Conservation (phyloP, 2,888 invertebrate species). For the Arge pagana region DNA sequence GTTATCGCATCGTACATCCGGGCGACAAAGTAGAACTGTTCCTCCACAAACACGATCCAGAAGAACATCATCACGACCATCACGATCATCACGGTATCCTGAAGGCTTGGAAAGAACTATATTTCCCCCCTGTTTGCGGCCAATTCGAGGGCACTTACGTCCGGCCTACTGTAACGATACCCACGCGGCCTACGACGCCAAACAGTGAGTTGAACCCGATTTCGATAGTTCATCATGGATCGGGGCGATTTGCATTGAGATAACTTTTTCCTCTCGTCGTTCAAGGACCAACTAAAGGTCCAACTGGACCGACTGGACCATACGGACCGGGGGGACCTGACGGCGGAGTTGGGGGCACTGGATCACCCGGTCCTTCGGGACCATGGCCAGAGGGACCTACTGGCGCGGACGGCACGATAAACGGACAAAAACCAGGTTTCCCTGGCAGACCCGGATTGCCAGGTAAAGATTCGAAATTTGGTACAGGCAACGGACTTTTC, state of each 20-base stretch:
- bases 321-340: slow-evolving; percentile 23
- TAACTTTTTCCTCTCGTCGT: too few relatives aligned
- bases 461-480: slow-evolving; percentile 22
- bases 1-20: slow-evolving; percentile 75
- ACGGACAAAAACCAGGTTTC: slow-evolving; percentile 26
- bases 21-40: slow-evolving; percentile 71
- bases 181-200: slow-evolving; percentile 23
- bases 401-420: too few relatives aligned
- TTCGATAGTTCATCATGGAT: too few relatives aligned
- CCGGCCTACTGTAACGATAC: slow-evolving; percentile 21
- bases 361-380: slow-evolving; percentile 24
- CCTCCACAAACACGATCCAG: slow-evolving; percentile 58
- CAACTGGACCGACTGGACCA: slow-evolving; percentile 17
- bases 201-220: slow-evolving; percentile 6
- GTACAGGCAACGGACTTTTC: too few relatives aligned
- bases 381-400: too few relatives aligned
- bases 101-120: slow-evolving; percentile 70
- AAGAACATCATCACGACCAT: slow-evolving; percentile 43
- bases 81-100: slow-evolving; percentile 62
- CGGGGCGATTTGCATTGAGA: too few relatives aligned
- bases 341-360: slow-evolving; percentile 2
- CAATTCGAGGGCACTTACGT: slow-evolving; percentile 48
- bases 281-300: too few relatives aligned
- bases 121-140: slow-evolving; percentile 76
- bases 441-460: slow-evolving; percentile 31